Conservation (phyloP, 2,113 vertebrate genomes). For the Gila orcuttii region DNA sequence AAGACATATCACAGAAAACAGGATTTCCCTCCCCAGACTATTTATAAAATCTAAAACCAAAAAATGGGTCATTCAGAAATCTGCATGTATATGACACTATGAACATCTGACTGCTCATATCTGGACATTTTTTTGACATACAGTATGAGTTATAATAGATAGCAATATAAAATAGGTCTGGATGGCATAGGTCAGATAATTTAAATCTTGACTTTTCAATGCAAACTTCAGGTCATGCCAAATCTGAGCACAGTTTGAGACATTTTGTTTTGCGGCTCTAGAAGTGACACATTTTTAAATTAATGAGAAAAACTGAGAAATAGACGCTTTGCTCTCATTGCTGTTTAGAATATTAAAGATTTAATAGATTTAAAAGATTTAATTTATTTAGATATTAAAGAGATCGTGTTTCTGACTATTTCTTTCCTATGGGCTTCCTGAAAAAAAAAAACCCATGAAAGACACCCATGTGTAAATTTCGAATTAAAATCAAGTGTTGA, state of each 20-base stretch:
- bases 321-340: neutral
- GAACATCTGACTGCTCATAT: neutral
- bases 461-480: neutral
- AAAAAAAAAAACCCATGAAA: neutral
- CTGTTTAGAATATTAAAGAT: neutral
- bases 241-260: neutral
- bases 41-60: neutral
- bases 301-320: neutral
- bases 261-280: neutral
- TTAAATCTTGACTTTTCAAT: no score
- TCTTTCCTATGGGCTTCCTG: neutral
- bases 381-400: neutral
- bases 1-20: conserved; percentile 8
- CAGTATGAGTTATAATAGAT: neutral
- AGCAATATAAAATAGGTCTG: neutral
- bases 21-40: neutral
- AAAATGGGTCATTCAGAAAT: neutral
- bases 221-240: no score
- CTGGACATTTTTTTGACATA: neutral
- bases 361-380: no score
- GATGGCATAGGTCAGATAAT: neutral
- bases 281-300: neutral
- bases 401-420: neutral
- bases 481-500: neutral
- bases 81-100: neutral